A percentile compares a stretch with the other conserved stretches of the same genome.
These are phyloP conservation scores for Tigriopus californicus DNA, from an alignment of 2,888 invertebrate species.

Conservation along the genomic window DNA sequence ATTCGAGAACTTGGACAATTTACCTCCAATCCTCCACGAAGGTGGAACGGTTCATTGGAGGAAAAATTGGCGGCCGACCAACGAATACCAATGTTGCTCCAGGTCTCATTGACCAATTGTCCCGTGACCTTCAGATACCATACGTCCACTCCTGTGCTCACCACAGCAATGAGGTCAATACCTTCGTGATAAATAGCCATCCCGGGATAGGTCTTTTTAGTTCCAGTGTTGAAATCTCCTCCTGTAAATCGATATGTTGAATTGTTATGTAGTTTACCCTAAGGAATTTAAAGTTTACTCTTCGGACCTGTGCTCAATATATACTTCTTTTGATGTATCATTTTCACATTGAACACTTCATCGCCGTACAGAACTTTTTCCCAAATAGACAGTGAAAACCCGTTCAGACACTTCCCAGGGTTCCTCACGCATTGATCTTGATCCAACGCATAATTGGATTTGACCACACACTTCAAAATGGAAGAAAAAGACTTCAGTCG, in stretches of 20 bases:
- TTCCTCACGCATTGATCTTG: conserved; percentile 18
- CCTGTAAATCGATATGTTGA: too few species aligned
- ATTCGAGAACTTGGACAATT: too few species aligned
- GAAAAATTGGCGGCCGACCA: neutral
- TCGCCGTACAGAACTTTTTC: conserved; percentile 15
- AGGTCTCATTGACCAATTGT: conserved; percentile 19
- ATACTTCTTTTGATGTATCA: conserved; percentile 16
- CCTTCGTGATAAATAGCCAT: conserved; percentile 20
- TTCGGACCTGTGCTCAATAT: conserved; percentile 18
- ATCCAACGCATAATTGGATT: conserved; percentile 11
- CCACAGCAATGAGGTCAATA: conserved; percentile 19
- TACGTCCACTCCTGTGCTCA: conserved; percentile 20
- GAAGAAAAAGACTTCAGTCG: too few species aligned
- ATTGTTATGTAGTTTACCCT: too few species aligned
- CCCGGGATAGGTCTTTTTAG: conserved; percentile 20
- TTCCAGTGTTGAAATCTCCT: neutral
- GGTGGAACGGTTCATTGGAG: too few species aligned
- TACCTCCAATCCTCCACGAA: conserved; percentile 10
- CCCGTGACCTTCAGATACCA: conserved; percentile 20
- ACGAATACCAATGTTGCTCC: conserved; percentile 21
- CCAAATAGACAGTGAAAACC: conserved; percentile 20
- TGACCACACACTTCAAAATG: conserved; percentile 17
- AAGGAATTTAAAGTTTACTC: too few species aligned
- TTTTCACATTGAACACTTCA: neutral
- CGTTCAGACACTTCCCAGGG: conserved; percentile 18